Evolutionary conservation across 2,888 invertebrate species (phyloP).

Genomic region (Dromius quadrimaculatus): DNA sequence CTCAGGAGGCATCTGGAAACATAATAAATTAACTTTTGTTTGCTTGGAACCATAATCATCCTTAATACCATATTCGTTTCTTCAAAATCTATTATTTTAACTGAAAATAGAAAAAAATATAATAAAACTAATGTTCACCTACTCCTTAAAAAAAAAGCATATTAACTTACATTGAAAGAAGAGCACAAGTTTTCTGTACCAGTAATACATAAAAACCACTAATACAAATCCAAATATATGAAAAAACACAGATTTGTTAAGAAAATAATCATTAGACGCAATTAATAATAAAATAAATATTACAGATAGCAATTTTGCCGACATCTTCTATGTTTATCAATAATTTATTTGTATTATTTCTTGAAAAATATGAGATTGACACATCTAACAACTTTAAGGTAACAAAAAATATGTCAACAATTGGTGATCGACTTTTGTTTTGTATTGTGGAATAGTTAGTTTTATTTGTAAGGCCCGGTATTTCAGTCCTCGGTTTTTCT

Average conservation of each 20-base stretch:
- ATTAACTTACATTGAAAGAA: conserved; percentile 18
- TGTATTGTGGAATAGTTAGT: neutral
- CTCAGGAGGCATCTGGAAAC: conserved; percentile 12
- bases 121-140: neutral
- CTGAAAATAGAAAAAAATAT: conserved; percentile 8
- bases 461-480: too few relatives aligned
- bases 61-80: conserved; percentile 16
- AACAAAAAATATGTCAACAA: conserved; percentile 3
- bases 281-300: neutral
- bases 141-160: neutral
- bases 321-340: neutral
- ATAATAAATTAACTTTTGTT: neutral
- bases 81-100: conserved; percentile 7
- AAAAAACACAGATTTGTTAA: neutral
- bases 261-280: neutral
- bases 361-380: neutral
- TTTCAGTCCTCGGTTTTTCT: too few relatives aligned
- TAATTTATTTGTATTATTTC: conserved; percentile 20
- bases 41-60: neutral
- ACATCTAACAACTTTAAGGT: neutral
- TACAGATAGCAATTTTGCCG: neutral
- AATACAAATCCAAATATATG: conserved; percentile 11
- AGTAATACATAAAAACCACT: conserved; percentile 4
- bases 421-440: neutral
- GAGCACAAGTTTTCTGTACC: conserved; percentile 16